Percentiles rank a stretch among this genome's conserved stretches.
Conservation (phyloP, 2,113 vertebrate species). For the Camelus dromedarius region DNA sequence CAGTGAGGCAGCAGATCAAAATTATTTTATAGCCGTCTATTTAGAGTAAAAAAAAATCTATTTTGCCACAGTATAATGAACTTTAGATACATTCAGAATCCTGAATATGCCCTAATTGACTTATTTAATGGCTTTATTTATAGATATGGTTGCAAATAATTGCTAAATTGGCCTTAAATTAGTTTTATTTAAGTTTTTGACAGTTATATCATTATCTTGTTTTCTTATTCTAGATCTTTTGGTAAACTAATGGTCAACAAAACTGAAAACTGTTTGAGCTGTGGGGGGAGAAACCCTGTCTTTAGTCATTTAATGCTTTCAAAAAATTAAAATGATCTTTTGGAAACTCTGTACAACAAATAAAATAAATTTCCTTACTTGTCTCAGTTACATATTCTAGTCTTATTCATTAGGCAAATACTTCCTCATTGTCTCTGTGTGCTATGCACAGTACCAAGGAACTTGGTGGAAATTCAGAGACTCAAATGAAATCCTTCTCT, state of each 20-base stretch:
- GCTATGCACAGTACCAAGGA: background rate
- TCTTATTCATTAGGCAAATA: constrained; percentile 19
- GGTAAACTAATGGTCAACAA: constrained; percentile 37
- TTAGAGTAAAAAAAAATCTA: constrained; percentile 17
- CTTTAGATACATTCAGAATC: background rate
- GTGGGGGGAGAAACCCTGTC: background rate
- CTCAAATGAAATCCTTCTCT: constrained; percentile 1
- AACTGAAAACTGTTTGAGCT: constrained; percentile 29
- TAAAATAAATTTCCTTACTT: constrained; percentile 29
- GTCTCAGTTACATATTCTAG: background rate
- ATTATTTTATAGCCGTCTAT: constrained; percentile 9
- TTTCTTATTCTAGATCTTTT: constrained; percentile 62
- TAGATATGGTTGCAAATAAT: background rate
- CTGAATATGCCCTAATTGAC: background rate
- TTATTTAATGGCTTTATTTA: constrained; percentile 47
- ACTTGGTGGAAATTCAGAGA: background rate
- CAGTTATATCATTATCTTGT: background rate
- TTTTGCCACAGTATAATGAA: constrained; percentile 13
- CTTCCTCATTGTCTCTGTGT: constrained; percentile 16
- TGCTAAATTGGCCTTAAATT: constrained; percentile 25
- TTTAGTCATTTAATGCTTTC: constrained; percentile 16
- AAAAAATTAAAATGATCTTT: constrained; percentile 41
- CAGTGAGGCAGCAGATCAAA: background rate
- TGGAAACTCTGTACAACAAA: background rate
- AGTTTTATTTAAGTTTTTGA: constrained; percentile 47